phyloP scores from a whole-genome alignment of 2,888 invertebrate genomes.

The Callinectes sapidus region DNA sequence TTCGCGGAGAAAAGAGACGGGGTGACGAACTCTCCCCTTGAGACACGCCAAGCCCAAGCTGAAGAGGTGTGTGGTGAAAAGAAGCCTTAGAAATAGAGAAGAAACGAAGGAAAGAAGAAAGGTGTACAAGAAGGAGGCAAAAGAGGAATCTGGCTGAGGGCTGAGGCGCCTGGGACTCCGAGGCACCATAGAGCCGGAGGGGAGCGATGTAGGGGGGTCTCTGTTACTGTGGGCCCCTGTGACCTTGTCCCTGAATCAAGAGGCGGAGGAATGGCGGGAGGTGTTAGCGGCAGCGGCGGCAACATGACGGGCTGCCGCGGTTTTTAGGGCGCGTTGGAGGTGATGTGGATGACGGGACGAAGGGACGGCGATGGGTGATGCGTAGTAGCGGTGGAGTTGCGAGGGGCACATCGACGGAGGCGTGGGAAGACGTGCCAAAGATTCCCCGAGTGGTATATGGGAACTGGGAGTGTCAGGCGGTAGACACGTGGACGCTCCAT shows the following conservation, averaged over 20 bases:
- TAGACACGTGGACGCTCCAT: constrained; percentile 32
- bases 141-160: neutral
- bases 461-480: constrained; percentile 36
- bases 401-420: neutral
- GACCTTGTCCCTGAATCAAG: constrained; percentile 52
- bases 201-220: neutral
- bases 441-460: neutral
- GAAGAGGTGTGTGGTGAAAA: neutral
- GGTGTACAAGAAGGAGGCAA: neutral
- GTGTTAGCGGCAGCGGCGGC: neutral
- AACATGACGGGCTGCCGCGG: neutral
- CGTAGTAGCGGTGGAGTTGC: neutral
- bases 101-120: neutral
- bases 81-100: neutral
- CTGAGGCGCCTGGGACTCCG: neutral
- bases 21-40: neutral
- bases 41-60: neutral
- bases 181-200: neutral
- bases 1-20: neutral
- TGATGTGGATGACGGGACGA: neutral
- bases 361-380: neutral
- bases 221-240: neutral
- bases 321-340: neutral
- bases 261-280: constrained; percentile 14
- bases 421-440: neutral